Evolutionary conservation across 2,113 vertebrate species (phyloP).

Genomic region (Glareola pratincola): DNA sequence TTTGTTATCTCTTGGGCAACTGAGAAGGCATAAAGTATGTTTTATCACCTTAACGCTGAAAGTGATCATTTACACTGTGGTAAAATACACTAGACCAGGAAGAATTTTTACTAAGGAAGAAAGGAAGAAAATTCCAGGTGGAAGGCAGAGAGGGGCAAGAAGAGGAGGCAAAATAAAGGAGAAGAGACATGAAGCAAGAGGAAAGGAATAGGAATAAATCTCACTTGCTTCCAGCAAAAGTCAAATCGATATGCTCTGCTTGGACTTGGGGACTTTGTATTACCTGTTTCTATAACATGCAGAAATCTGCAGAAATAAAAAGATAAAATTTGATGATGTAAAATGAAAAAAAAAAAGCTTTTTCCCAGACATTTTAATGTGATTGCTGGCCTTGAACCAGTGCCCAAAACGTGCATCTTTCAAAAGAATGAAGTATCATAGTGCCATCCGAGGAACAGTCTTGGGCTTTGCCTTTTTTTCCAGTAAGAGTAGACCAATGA

Average conservation of each 20-base stretch:
- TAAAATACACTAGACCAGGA: background rate
- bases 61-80: background rate
- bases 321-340: background rate
- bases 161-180: background rate
- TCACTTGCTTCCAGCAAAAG: slow-evolving; percentile 11
- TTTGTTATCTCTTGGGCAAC: slow-evolving; percentile 35
- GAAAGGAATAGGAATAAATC: background rate
- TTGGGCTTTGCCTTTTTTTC: slow-evolving; percentile 9
- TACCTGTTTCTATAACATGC: background rate
- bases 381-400: slow-evolving; percentile 27
- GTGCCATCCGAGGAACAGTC: slow-evolving; percentile 25
- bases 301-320: background rate
- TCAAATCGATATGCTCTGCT: background rate
- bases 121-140: background rate
- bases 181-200: background rate
- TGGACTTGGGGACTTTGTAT: background rate
- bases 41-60: slow-evolving; percentile 29
- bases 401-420: slow-evolving; percentile 30
- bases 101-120: background rate
- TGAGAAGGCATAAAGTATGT: background rate
- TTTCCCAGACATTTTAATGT: background rate
- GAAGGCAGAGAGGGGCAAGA: background rate
- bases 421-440: slow-evolving; percentile 11
- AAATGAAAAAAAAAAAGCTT: background rate
- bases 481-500: slow-evolving; percentile 58